Evolutionary conservation across 64 coral and sea anemone species (phyloP), one percentile per base, ranked within the genome.

Genomic region (Orbicella faveolata): DNA sequence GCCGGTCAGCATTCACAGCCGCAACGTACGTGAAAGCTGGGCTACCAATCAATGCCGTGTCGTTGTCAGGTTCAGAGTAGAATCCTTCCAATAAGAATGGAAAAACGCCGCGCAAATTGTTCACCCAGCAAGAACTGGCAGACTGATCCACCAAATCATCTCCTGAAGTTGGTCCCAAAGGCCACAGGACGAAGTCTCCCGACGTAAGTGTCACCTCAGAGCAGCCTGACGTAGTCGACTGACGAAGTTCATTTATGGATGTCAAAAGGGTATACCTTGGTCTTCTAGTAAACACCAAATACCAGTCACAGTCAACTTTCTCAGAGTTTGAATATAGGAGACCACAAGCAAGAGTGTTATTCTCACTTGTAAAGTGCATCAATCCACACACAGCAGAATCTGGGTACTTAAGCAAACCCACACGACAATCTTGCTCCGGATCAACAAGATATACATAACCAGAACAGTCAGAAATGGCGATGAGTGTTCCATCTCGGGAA

Each of bases 291-390:
- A 78, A 78, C 17, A 23, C 1, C 5, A 17, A 78, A 15, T 23
- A 8, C 9, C 23, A 57, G 2, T 6, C 5, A 18, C 1, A 0
- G 8, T 17, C 41, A 9, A 48, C 20, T 54, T 35, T 26, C 0
- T 61, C 79, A 0, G 12, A 19, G 15, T 10, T 2, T 9, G 5
- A 81, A 35, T 2, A 30, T 0, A 83, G 30, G 18, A 37, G 12
- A 18, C 79, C 79, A 65, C 79, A 65, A 16, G 21, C 79, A 37
- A 83, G 79, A 23, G 79, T 65, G 33, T 36, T 83, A 9, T 65
- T 64, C 18, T 83, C 79, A 9, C 30, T 19, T 8, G 79, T 83
- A 33, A 83, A 83, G 34, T 65, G 79, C 30, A 83, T 36, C 15
- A 83, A 37, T 21, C 61, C 79, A 64, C 79, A 66, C 13, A 65